Percentiles rank a stretch among this genome's conserved stretches.
Evolutionary conservation across 2,113 vertebrate genomes (phyloP).

Genomic region (Thalassoma bifasciatum): DNA sequence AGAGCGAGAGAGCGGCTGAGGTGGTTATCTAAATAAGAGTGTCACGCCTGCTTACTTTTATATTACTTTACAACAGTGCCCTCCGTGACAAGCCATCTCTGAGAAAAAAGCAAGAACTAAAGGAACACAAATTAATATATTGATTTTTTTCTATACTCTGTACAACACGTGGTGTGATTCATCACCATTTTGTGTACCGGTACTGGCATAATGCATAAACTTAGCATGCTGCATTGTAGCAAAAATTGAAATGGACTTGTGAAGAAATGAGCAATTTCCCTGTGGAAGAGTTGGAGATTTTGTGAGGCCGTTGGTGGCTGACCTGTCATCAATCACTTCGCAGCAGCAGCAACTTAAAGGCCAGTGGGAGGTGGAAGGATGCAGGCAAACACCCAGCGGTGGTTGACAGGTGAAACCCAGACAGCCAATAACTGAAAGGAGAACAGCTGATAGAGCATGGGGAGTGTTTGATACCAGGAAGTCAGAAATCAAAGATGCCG

Average conservation of each 20-base stretch:
- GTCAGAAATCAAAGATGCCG: slow-evolving; percentile 34
- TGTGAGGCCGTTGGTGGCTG: slow-evolving; percentile 74
- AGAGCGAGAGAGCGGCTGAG: slow-evolving; percentile 43
- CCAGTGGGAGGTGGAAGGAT: slow-evolving; percentile 56
- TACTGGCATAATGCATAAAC: slow-evolving; percentile 80
- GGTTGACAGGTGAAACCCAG: slow-evolving; percentile 77
- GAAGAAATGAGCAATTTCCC: slow-evolving; percentile 87
- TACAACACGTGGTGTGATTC: slow-evolving; percentile 73
- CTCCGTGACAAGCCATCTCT: slow-evolving; percentile 51
- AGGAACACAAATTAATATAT: slow-evolving; percentile 73
- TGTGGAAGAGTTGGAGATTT: slow-evolving; percentile 82
- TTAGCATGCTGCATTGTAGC: slow-evolving; percentile 67
- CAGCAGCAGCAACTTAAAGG: slow-evolving; percentile 62
- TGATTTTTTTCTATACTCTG: slow-evolving; percentile 61
- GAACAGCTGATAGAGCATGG: slow-evolving; percentile 46
- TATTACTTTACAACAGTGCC: slow-evolving; percentile 64
- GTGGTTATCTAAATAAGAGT: slow-evolving; percentile 77
- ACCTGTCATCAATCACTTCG: slow-evolving; percentile 86
- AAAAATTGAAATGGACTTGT: slow-evolving; percentile 85
- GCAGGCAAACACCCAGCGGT: slow-evolving; percentile 48
- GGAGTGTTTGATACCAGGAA: slow-evolving; percentile 32
- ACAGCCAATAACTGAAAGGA: slow-evolving; percentile 63
- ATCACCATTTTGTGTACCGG: slow-evolving; percentile 77
- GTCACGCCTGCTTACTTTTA: slow-evolving; percentile 79
- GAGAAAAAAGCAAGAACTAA: slow-evolving; percentile 66